Evolutionary conservation across 2,888 invertebrate genomes (phyloP), one percentile per base, ranked within the genome.

Genomic region (Coenonympha arcania): DNA sequence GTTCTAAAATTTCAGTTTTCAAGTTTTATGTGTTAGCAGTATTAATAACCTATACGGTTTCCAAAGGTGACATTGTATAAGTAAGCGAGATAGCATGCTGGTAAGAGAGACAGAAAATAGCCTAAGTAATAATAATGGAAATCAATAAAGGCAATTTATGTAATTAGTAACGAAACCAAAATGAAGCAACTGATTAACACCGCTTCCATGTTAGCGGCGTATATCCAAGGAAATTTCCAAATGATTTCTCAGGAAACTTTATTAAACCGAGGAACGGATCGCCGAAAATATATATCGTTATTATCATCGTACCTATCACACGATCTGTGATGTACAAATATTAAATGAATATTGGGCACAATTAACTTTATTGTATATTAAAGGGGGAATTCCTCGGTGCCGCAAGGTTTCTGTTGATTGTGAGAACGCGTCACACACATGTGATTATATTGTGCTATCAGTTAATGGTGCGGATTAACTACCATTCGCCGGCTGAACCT

Each of bases 381-480:
- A 66, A 68, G 61, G 66, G 67, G 69, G 70, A 66, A 63, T 58
- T 58, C 54, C 66, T 74, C 64, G 66, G 64, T 73, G 69, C 75
- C 69, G 68, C 76, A 67, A 73, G 69, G 71, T 69, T 71, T 58
- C 61, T 61, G 61, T 58, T 60, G 54, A 54, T n/a, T 50, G 46
- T 63, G 77, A 80, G 80, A 73, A 73, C 60, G 64, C 73, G 64
- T 64, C 63, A 60, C 57, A 57, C 42, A 57, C n/a, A n/a, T n/a
- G 53, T 66, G 82, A 84, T 82, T 65, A 81, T 80, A 80, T 80
- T 63, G 13, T 34, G 59, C 66, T 84, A 84, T 82, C 79, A 64
- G 59, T 69, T 74, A 76, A 82, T 83, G 72, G 68, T 67, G 57
- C 67, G 78, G 80, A 83, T 82, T 78, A 84, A 80, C 82, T 86